Evolutionary conservation across 2,797 vertebrate genomes (phyloP).

Genomic region (Gorsachius magnificus): DNA sequence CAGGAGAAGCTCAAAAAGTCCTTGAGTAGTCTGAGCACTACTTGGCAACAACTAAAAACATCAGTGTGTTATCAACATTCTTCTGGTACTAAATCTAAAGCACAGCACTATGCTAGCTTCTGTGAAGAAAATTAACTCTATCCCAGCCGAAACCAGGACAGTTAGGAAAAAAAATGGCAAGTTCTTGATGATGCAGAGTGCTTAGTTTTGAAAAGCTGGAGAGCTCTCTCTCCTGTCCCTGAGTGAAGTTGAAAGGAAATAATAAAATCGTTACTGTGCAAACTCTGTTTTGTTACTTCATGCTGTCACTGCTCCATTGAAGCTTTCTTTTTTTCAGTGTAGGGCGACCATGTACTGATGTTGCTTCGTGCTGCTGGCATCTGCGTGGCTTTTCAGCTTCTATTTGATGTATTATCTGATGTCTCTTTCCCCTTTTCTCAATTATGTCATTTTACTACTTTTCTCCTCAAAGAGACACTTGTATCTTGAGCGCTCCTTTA

Average conservation of each 20-base stretch:
- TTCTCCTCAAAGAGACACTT: slow-evolving; percentile 14
- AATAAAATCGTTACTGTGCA: background rate
- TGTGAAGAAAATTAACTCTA: no score
- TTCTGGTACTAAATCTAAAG: no score
- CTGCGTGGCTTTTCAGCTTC: slow-evolving; percentile 14
- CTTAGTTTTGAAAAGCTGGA: background rate
- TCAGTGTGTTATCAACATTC: no score
- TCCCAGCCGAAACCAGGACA: no score
- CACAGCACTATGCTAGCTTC: no score
- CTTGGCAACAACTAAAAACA: no score
- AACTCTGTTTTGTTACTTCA: slow-evolving; percentile 6
- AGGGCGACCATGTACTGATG: background rate
- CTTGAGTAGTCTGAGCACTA: no score
- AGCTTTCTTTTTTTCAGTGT: background rate
- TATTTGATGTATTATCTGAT: slow-evolving; percentile 22
- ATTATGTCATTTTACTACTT: slow-evolving; percentile 15
- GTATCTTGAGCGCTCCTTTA: slow-evolving; percentile 9
- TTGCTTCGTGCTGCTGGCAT: background rate
- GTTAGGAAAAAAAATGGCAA: background rate
- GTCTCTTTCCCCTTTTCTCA: background rate
- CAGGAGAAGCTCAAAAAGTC: no score
- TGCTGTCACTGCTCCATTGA: slow-evolving; percentile 4
- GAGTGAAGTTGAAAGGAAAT: background rate
- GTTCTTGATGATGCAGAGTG: background rate
- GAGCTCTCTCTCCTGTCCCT: background rate